Conservation (phyloP, 2,113 vertebrate species). For the Periophthalmodon schlosseri region DNA sequence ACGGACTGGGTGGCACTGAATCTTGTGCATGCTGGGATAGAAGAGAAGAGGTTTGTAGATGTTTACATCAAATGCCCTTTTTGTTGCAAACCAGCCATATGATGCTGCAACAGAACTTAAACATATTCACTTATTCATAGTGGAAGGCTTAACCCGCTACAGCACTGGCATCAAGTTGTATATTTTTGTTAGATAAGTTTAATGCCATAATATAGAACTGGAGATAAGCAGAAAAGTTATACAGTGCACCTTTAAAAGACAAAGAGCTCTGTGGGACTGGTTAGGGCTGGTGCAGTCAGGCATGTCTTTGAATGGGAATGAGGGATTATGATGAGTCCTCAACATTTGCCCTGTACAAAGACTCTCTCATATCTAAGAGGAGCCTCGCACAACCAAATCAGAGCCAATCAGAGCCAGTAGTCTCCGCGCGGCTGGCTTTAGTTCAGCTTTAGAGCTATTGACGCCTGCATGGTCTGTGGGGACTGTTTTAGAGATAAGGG, state of each 20-base stretch:
- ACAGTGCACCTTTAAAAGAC: background rate
- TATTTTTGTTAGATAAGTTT: too few species aligned
- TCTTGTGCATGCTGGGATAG: too few species aligned
- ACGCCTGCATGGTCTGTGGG: conserved; percentile 26
- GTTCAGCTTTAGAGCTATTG: conserved; percentile 21
- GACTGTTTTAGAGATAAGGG: conserved; percentile 44
- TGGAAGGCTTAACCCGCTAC: too few species aligned
- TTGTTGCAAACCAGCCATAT: too few species aligned
- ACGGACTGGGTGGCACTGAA: too few species aligned
- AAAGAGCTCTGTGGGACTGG: conserved; percentile 24
- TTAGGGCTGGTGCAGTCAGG: conserved; percentile 49
- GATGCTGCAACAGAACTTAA: too few species aligned
- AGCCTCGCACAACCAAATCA: conserved; percentile 45
- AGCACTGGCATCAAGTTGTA: too few species aligned
- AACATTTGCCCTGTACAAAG: conserved; percentile 35
- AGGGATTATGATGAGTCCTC: conserved; percentile 61
- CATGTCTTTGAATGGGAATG: conserved; percentile 60
- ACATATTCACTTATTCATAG: too few species aligned
- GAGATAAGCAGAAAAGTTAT: background rate
- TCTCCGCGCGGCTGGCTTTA: conserved; percentile 13
- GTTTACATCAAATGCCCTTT: too few species aligned
- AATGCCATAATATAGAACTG: too few species aligned
- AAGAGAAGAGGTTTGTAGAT: too few species aligned
- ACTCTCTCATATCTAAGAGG: conserved; percentile 25
- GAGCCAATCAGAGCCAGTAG: conserved; percentile 39